Evolutionary conservation across 1,140 invertebrate species (phyloP).

Genomic region (Bombus huntii): DNA sequence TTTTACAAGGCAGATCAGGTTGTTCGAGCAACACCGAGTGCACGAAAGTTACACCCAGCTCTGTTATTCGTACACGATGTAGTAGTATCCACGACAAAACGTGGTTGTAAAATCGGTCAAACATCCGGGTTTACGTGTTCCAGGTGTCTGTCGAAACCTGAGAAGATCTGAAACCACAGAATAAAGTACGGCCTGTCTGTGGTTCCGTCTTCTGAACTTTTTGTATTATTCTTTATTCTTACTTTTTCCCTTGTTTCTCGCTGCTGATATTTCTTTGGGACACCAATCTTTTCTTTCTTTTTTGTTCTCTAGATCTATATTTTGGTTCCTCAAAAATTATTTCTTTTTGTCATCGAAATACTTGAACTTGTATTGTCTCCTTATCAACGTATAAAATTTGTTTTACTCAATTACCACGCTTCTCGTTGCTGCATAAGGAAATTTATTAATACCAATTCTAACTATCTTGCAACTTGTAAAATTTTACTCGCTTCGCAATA

Average conservation of each 20-base stretch:
- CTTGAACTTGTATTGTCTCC: not conserved
- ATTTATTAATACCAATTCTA: too few relatives aligned
- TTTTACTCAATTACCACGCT: not conserved
- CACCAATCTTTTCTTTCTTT: too few relatives aligned
- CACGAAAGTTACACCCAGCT: not conserved
- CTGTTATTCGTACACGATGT: not conserved
- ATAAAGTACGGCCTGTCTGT: not conserved
- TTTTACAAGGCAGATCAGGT: not conserved
- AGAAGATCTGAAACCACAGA: not conserved
- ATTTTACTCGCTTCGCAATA: too few relatives aligned
- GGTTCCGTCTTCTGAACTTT: not conserved
- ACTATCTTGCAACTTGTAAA: too few relatives aligned
- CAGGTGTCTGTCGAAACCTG: conserved; percentile 1
- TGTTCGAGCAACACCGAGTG: not conserved
- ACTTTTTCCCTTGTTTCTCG: not conserved
- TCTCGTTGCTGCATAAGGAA: too few relatives aligned
- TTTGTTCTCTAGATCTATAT: not conserved
- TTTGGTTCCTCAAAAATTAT: not conserved
- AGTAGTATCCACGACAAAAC: not conserved
- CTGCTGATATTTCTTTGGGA: not conserved
- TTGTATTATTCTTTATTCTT: not conserved
- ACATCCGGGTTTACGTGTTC: not conserved
- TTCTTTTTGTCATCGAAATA: not conserved
- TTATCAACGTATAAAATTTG: not conserved
- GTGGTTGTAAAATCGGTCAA: not conserved